Evolutionary conservation across 2,113 vertebrate genomes (phyloP), one percentile per base, ranked within the genome.

Genomic region (Chloebia gouldiae): DNA sequence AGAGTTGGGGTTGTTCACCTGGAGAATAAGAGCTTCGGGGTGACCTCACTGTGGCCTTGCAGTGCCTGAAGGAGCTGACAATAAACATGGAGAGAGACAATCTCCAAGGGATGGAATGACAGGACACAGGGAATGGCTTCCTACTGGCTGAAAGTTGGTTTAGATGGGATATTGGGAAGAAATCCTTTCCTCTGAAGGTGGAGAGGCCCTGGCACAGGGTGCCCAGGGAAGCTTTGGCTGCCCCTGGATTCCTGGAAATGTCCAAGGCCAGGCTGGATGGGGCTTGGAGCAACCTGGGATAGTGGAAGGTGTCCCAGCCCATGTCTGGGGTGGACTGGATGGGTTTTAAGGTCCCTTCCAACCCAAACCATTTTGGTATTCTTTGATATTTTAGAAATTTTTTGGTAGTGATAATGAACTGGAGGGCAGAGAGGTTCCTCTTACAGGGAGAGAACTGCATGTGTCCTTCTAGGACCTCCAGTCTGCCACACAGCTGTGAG

Each of bases 121-220:
- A 50, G 35, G 35, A 42, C 30, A 49, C 2, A 7, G n/a, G 9
- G 3, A 56, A 49, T 64, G 35, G 30, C 31, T 80, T 64, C 42
- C 2, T 9, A 42, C 8, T 57, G 42, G 0, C 31, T 42, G 25
- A 65, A 31, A 3, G 31, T 1, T 2, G 31, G 10, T 1, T 8
- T 27, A 11, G 17, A 18, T 63, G 24, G 11, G n/a, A 14, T 35
- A 15, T 7, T 63, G 24, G 30, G 20, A 39, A 47, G 24, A 3
- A 70, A 40, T 40, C 1, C 1, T 6, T 47, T 0, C 4, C n/a
- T 53, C 2, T 19, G 28, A 60, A 18, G 45, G 18, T 60, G 39
- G 5, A 0, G 0, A 45, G 54, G 40, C n/a, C 40, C 73, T 63
- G 64, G 64, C 54, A 45, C 39, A 69, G 54, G 31, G 8, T 53